Conservation (phyloP, 1,140 invertebrate genomes). For the Tetraneura akinire region DNA sequence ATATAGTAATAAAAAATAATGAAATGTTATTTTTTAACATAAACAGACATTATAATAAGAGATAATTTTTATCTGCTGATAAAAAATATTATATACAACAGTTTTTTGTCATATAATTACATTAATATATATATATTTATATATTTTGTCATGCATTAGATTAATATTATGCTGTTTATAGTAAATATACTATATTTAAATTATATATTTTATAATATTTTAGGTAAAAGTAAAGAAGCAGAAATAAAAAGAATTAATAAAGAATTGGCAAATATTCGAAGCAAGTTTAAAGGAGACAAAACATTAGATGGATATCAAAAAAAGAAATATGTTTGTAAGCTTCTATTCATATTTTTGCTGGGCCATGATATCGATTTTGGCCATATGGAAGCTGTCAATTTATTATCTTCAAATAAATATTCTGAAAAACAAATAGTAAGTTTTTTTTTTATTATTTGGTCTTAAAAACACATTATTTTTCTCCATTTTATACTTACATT, state of each 20-base stretch:
- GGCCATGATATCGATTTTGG: conserved; percentile 99
- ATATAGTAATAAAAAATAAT: background rate
- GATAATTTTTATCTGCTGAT: conserved; percentile 34
- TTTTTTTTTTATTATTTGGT: conserved; percentile 54
- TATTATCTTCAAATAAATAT: conserved; percentile 99
- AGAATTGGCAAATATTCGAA: conserved; percentile 98
- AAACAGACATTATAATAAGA: background rate
- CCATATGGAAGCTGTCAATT: conserved; percentile 99
- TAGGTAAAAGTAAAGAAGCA: conserved; percentile 99
- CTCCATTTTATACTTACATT: too few species aligned
- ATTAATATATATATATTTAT: background rate
- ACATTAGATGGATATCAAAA: conserved; percentile 99
- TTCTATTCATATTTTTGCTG: conserved; percentile 98
- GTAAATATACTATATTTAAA: background rate
- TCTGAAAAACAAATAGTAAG: conserved; percentile 99
- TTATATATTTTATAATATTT: background rate
- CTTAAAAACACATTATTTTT: too few species aligned
- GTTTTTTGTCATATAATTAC: background rate
- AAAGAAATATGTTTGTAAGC: conserved; percentile 99
- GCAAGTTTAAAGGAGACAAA: conserved; percentile 99
- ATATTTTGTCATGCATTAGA: background rate
- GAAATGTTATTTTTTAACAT: conserved; percentile 3
- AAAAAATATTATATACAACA: background rate
- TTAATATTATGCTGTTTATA: background rate
- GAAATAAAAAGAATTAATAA: conserved; percentile 99